Conservation (phyloP, 2,797 vertebrate species). For the Notoglanidium macrostoma region DNA sequence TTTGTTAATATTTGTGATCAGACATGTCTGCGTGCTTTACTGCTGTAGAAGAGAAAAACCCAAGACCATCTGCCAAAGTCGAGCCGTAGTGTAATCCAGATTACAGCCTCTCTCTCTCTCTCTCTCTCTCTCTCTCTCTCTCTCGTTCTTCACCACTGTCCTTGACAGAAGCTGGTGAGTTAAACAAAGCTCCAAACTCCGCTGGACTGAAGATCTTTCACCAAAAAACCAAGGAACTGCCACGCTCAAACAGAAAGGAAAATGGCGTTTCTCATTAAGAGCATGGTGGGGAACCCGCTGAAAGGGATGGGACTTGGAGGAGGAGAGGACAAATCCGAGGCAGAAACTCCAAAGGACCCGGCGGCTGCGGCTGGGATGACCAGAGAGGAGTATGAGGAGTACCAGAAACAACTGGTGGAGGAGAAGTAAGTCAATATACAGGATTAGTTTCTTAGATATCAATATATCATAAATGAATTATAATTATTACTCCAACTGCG, state of each 20-base stretch:
- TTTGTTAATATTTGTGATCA: not conserved
- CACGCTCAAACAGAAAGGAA: slow-evolving; percentile 2
- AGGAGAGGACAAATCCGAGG: slow-evolving; percentile 86
- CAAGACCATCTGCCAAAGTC: slow-evolving; percentile 88
- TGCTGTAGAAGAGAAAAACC: slow-evolving; percentile 27
- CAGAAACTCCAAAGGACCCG: slow-evolving; percentile 84
- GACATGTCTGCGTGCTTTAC: slow-evolving; percentile 11
- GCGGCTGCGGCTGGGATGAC: slow-evolving; percentile 94
- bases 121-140: slow-evolving; percentile 1
- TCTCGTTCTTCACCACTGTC: slow-evolving; percentile 62
- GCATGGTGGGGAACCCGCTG: slow-evolving; percentile 91
- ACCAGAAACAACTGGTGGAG: slow-evolving; percentile 95
- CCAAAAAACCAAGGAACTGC: not conserved
- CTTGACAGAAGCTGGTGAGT: slow-evolving; percentile 80
- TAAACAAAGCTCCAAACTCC: slow-evolving; percentile 63
- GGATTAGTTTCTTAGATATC: not conserved
- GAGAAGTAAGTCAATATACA: slow-evolving; percentile 87
- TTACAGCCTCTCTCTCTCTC: slow-evolving; percentile 76
- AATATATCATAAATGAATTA: not conserved
- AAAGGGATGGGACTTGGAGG: slow-evolving; percentile 93
- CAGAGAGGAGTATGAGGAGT: slow-evolving; percentile 95
- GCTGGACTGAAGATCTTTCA: slow-evolving; percentile 35
- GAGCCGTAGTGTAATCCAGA: slow-evolving; percentile 92
- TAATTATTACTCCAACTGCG: not conserved
- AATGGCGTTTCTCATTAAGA: slow-evolving; percentile 96